Evolutionary conservation across 1,140 invertebrate genomes (phyloP).

Genomic region (Trachymyrmex septentrionalis): DNA sequence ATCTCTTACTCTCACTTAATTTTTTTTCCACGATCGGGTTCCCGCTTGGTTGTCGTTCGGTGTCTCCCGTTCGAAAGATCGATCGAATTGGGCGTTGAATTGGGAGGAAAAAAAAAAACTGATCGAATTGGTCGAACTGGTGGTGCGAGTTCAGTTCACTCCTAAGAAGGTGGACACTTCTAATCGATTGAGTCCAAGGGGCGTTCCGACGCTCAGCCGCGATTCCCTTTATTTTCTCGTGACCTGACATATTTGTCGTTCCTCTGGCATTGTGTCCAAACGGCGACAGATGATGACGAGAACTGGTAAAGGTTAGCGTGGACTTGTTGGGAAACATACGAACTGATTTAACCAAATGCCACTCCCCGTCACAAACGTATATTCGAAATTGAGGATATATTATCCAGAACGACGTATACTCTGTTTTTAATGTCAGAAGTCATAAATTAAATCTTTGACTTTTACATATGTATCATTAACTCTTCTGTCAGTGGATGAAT

Average conservation of each 20-base stretch:
- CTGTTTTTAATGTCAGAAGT: background rate
- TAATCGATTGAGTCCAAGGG: constrained; percentile 58
- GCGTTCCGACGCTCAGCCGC: constrained; percentile 40
- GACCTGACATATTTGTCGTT: constrained; percentile 57
- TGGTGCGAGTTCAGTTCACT: constrained; percentile 35
- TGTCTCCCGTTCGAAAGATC: constrained; percentile 43
- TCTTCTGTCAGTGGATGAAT: too few relatives aligned
- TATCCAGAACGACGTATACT: background rate
- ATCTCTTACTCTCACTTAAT: constrained; percentile 14
- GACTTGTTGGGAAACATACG: constrained; percentile 70
- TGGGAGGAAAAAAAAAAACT: background rate
- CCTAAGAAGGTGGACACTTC: constrained; percentile 40
- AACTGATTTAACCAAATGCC: constrained; percentile 53
- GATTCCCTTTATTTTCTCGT: constrained; percentile 54
- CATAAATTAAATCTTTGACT: background rate
- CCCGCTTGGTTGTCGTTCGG: constrained; percentile 5
- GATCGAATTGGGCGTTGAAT: constrained; percentile 26
- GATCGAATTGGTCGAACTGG: constrained; percentile 16
- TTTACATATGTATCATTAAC: background rate
- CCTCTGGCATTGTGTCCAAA: background rate
- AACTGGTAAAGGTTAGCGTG: constrained; percentile 73
- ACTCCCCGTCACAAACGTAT: background rate
- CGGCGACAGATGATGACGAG: constrained; percentile 66
- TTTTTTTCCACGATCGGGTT: constrained; percentile 33
- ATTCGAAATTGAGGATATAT: background rate